Evolutionary conservation across 2,888 invertebrate genomes (phyloP).

Genomic region (Scaptodrosophila latifasciaeformis): DNA sequence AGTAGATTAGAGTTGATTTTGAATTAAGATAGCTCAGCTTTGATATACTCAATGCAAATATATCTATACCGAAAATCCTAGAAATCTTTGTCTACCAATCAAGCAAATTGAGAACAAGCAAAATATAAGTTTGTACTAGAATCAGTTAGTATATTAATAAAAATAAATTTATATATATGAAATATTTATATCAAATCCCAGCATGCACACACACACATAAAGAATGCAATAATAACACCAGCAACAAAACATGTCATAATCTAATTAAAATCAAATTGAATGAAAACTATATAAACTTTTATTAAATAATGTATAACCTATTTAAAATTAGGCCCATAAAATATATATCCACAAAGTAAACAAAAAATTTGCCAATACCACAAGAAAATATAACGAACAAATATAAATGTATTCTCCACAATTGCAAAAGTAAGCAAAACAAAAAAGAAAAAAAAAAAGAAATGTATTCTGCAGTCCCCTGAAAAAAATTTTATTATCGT

Average conservation of each 20-base stretch:
- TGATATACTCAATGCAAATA: neutral
- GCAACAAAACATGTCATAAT: conserved; percentile 55
- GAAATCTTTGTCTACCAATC: conserved; percentile 2
- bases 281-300: conserved; percentile 19
- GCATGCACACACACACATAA: conserved; percentile 11
- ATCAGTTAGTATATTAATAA: conserved; percentile 29
- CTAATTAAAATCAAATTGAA: conserved; percentile 40
- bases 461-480: too few species aligned
- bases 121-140: neutral
- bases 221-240: neutral
- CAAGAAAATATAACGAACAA: conserved; percentile 28
- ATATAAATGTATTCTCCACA: conserved; percentile 30
- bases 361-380: conserved; percentile 56
- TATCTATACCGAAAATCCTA: too few species aligned
- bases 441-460: conserved; percentile 24
- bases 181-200: conserved; percentile 12
- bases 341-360: conserved; percentile 12
- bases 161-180: neutral
- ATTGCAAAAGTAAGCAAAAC: neutral
- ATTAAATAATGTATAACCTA: conserved; percentile 37
- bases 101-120: conserved; percentile 29
- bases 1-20: neutral
- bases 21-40: neutral
- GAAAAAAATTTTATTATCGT: conserved; percentile 50
- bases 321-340: conserved; percentile 29